A percentile compares a stretch with the other conserved stretches of the same genome.
Conservation (phyloP, 2,113 vertebrate genomes). For the Nothocercus nigrocapillus region DNA sequence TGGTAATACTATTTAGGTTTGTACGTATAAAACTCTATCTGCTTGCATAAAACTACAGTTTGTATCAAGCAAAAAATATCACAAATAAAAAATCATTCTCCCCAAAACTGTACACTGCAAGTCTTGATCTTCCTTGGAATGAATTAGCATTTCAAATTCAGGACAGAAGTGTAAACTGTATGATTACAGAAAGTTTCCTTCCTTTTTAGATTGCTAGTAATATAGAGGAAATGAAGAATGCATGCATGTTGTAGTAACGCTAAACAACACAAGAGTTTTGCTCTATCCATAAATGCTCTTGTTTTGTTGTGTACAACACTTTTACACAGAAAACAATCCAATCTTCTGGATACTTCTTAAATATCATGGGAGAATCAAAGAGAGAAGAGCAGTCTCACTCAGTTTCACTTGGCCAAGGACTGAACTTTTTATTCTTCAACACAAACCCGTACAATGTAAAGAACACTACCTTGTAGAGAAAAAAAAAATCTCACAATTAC, state of each 20-base stretch:
- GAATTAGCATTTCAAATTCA: neutral
- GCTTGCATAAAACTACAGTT: neutral
- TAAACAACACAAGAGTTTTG: slow-evolving; percentile 1
- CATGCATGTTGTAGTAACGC: neutral
- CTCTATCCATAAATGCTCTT: neutral
- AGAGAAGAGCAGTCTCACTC: neutral
- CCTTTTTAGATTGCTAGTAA: neutral
- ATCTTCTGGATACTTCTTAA: neutral
- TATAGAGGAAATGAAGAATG: neutral
- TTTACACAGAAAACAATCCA: neutral
- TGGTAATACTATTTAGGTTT: neutral
- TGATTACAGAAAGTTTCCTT: neutral
- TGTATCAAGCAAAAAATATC: neutral
- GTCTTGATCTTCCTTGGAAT: neutral
- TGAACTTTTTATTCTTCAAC: neutral
- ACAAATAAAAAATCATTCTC: neutral
- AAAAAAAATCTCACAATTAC: neutral
- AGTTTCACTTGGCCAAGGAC: neutral
- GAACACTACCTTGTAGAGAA: neutral
- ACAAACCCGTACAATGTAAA: neutral
- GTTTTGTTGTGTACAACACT: neutral
- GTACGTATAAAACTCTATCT: neutral
- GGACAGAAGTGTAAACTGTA: neutral
- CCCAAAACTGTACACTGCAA: neutral
- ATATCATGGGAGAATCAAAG: neutral